These are phyloP conservation scores for Metaphire vulgaris DNA, from an alignment of 1,140 invertebrate genomes.

Conservation along the genomic window DNA sequence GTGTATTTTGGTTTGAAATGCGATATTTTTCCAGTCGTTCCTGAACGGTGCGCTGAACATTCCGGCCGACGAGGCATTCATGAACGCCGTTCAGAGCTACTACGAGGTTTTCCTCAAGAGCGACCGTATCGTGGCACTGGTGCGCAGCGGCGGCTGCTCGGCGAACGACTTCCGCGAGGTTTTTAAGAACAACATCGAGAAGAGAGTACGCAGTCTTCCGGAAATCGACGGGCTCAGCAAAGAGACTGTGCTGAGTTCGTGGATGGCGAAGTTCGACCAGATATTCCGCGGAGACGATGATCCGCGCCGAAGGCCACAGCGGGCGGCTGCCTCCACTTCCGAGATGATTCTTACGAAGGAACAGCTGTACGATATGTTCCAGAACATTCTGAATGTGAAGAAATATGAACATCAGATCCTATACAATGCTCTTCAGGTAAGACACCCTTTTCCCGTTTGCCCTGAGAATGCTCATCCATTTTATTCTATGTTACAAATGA, in stretches of 20 bases:
- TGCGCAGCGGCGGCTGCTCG: conserved; percentile 91
- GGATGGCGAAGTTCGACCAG: conserved; percentile 99
- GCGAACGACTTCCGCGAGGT: conserved; percentile 98
- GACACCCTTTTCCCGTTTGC: no score
- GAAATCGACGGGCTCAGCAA: conserved; percentile 99
- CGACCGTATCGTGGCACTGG: conserved; percentile 89
- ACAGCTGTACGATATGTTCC: conserved; percentile 96
- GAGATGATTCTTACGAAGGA: conserved; percentile 54
- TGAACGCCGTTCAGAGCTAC: conserved; percentile 95
- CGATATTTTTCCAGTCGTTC: conserved; percentile 60
- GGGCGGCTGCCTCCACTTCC: conserved; percentile 42
- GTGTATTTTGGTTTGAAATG: no score
- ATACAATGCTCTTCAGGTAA: conserved; percentile 95
- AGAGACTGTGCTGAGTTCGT: conserved; percentile 95
- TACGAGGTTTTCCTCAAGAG: conserved; percentile 95
- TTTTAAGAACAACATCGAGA: conserved; percentile 94
- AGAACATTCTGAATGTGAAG: conserved; percentile 94
- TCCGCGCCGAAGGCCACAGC: conserved; percentile 45
- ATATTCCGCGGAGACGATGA: conserved; percentile 76
- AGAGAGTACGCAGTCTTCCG: conserved; percentile 88
- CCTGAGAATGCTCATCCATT: no score
- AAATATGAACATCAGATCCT: conserved; percentile 99
- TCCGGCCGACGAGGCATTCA: conserved; percentile 97
- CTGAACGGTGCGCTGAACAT: conserved; percentile 77
- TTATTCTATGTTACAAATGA: no score